phyloP scores from a whole-genome alignment of 2,888 invertebrate species.

The Microctonus brassicae region DNA sequence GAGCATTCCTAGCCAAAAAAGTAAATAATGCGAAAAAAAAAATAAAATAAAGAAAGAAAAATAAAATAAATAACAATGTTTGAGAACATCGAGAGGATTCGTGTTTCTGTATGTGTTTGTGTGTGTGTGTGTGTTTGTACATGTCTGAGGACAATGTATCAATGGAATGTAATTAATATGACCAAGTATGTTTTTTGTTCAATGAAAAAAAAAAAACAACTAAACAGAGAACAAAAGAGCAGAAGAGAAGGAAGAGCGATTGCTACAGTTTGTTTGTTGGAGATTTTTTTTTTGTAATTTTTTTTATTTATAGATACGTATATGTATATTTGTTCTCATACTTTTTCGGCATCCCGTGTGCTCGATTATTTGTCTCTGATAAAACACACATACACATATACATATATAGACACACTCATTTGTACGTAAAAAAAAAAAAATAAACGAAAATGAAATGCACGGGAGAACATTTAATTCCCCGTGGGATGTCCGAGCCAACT shows the following conservation, averaged over 20 bases:
- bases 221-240: not conserved
- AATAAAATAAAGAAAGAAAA: not conserved
- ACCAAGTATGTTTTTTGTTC: not conserved
- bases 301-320: not conserved
- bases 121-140: not conserved
- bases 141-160: not conserved
- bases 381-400: not conserved
- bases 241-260: not conserved
- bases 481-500: slow-evolving; percentile 45
- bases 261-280: not conserved
- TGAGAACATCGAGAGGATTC: not conserved
- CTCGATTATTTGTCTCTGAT: slow-evolving; percentile 3
- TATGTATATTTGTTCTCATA: not conserved
- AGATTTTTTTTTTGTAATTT: not conserved
- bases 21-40: too few relatives aligned
- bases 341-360: not conserved
- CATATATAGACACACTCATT: not conserved
- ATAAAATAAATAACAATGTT: not conserved
- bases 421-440: slow-evolving; percentile 26
- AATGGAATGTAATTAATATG: slow-evolving; percentile 5
- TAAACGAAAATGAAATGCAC: slow-evolving; percentile 23
- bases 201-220: not conserved
- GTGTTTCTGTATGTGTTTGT: too few relatives aligned
- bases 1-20: slow-evolving; percentile 2
- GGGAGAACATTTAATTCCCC: slow-evolving; percentile 7